Conservation (phyloP, 1,140 invertebrate species). For the Drosophila nasuta region DNA sequence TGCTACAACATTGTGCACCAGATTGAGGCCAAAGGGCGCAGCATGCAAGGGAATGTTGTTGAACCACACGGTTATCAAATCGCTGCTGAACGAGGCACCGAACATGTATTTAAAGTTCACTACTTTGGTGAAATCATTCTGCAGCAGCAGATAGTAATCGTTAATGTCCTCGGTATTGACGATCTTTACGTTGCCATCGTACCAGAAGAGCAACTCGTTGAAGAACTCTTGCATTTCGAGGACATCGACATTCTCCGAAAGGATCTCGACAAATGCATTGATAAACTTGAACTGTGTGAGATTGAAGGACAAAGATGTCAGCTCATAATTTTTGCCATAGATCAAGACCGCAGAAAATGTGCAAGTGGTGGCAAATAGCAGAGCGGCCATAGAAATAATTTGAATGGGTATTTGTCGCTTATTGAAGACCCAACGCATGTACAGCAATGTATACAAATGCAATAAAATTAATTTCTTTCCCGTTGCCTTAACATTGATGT, state of each 20-base stretch:
- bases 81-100: slow-evolving; percentile 42
- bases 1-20: slow-evolving; percentile 66
- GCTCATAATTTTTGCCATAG: slow-evolving; percentile 49
- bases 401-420: slow-evolving; percentile 21
- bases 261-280: slow-evolving; percentile 47
- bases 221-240: slow-evolving; percentile 41
- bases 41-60: slow-evolving; percentile 65
- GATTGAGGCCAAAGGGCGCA: slow-evolving; percentile 54
- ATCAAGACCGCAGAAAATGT: slow-evolving; percentile 42
- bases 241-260: not conserved
- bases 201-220: slow-evolving; percentile 61
- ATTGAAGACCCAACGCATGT: slow-evolving; percentile 28
- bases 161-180: not conserved
- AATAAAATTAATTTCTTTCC: not conserved
- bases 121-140: slow-evolving; percentile 16
- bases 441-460: slow-evolving; percentile 26
- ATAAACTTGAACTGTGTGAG: slow-evolving; percentile 30
- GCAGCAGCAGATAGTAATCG: slow-evolving; percentile 24
- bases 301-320: slow-evolving; percentile 48
- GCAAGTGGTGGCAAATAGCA: slow-evolving; percentile 18
- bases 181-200: slow-evolving; percentile 34
- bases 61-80: slow-evolving; percentile 55
- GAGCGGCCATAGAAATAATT: slow-evolving; percentile 7
- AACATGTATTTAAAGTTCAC: slow-evolving; percentile 52
- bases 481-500: rapidly evolving